These are phyloP conservation scores for Rhinolophus ferrumequinum DNA, from an alignment of 2,113 vertebrate genomes.

Conservation along the genomic window DNA sequence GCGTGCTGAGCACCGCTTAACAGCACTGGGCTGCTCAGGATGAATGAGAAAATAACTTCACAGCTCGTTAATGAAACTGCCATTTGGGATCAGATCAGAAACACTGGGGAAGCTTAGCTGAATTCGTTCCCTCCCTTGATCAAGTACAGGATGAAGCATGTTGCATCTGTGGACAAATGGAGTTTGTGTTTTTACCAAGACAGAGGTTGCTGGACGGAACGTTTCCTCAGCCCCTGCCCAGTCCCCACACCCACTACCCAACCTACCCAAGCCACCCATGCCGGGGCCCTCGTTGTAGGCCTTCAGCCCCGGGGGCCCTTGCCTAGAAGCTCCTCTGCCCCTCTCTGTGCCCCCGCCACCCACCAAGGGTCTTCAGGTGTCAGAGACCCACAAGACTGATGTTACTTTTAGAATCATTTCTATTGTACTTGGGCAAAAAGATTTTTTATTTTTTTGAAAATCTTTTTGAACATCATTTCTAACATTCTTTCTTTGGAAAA, in stretches of 20 bases:
- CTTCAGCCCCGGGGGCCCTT: background rate
- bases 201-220: background rate
- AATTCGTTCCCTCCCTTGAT: background rate
- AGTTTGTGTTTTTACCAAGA: background rate
- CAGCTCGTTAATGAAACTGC: background rate
- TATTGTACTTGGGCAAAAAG: background rate
- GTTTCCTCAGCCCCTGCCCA: background rate
- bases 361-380: background rate
- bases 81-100: background rate
- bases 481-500: constrained; percentile 2
- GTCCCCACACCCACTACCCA: too few relatives aligned
- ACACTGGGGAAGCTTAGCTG: background rate
- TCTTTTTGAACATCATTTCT: background rate
- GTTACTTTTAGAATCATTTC: background rate
- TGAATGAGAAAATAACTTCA: constrained; percentile 13
- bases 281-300: background rate
- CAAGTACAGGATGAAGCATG: background rate
- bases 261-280: background rate
- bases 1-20: background rate
- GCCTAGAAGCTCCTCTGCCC: too few relatives aligned
- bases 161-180: background rate
- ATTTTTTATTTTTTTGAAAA: background rate
- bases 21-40: background rate
- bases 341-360: accelerated
- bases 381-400: background rate